Conservation (phyloP, 2,797 vertebrate genomes). For the Hephaestus fuliginosus region DNA sequence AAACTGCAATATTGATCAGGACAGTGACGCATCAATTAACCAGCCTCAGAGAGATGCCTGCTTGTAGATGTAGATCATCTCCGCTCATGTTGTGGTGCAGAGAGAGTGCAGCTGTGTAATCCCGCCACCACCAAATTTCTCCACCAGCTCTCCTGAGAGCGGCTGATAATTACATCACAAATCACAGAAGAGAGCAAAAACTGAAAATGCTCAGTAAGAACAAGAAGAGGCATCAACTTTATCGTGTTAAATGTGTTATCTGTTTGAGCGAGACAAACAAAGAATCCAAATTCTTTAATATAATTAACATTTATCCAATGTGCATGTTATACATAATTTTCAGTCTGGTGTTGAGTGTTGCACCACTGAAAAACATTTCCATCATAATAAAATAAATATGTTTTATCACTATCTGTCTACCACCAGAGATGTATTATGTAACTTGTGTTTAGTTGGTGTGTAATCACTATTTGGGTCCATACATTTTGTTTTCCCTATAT, state of each 20-base stretch:
- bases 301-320: not conserved
- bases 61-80: slow-evolving; percentile 22
- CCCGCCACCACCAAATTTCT: slow-evolving; percentile 34
- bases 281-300: not conserved
- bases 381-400: no score
- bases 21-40: slow-evolving; percentile 46
- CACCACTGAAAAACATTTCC: no score
- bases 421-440: not conserved
- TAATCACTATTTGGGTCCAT: not conserved
- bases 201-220: not conserved
- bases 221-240: not conserved
- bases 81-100: slow-evolving; percentile 6
- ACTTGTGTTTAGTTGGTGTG: not conserved
- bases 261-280: not conserved
- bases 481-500: not conserved
- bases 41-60: slow-evolving; percentile 13
- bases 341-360: no score
- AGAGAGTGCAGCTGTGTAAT: slow-evolving; percentile 51
- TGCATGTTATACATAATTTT: no score
- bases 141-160: slow-evolving; percentile 37
- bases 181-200: slow-evolving; percentile 34
- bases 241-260: not conserved
- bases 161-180: slow-evolving; percentile 49
- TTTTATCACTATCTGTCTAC: no score
- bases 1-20: slow-evolving; percentile 34